Base-by-base conservation (phyloP, 2,113 vertebrate species). In the Lepus timidus region DNA sequence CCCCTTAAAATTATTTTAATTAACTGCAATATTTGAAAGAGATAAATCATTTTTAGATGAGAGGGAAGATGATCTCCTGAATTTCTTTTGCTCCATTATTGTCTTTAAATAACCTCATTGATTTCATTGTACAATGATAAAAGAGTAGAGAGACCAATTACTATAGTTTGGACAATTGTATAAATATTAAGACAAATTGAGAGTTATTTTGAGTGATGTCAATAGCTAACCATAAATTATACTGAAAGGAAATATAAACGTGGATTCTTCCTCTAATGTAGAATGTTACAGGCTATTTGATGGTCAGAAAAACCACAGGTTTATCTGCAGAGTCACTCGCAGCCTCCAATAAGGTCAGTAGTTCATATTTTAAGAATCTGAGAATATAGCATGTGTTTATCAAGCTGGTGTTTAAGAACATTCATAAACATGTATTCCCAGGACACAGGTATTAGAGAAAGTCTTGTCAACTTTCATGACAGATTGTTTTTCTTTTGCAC, bases 401-500 rank as follows among this genome's bases (percentile, higher is more conserved):
- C 33, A 95, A 91, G 71, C 51, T 81, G 31, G 58, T 89, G 89
- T 97, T 96, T 79, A 95, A 97, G 94, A 44, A 58, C 85, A 91
- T 67, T 86, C 88, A 64, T 85, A 93, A 88, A 88, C 92, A 94
- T 92, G 74, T 97, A 95, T 83, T 85, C 90, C 64, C 55, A 96
- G 94, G 95, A 80, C 81, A 91, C 76, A 76, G 51, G 51, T 93
- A 67, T 88, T 95, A 96, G 80, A 96, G 92, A 96, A 95, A 88
- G 73, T 95, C 76, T 88, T 90, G 90, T 97, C 82, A 97, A 27
- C 86, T 94, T 96, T 94, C 12, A 14, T 27, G 52, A 61, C 33
- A 61, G 17, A 65, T 85, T 97, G 49, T 92, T 97, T 97, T 95
- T 89, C 76, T 94, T 97, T 93, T 93, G 39, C 55, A 91, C 95